Conservation (phyloP, 2,113 vertebrate species). For the Macquaria australasica region DNA sequence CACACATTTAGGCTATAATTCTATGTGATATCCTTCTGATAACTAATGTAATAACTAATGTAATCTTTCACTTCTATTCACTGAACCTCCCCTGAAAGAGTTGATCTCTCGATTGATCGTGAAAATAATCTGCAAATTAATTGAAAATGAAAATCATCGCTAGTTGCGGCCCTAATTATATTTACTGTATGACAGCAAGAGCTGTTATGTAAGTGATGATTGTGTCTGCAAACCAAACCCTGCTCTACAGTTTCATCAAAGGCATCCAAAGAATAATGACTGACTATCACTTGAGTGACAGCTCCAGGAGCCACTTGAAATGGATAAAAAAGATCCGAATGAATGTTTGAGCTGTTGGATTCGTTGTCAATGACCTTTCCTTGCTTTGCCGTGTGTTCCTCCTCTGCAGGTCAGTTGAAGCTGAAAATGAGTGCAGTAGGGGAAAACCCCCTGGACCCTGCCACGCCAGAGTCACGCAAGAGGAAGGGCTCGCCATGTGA, state of each 20-base stretch:
- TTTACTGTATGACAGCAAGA: background rate
- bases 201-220: background rate
- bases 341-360: background rate
- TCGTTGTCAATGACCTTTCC: background rate
- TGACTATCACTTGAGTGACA: background rate
- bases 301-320: background rate
- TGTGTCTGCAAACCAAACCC: background rate
- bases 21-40: no score
- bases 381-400: background rate
- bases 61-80: no score
- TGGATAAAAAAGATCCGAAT: background rate
- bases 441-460: constrained; percentile 92
- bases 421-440: constrained; percentile 95
- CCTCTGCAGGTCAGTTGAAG: constrained; percentile 87
- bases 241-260: background rate
- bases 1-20: no score
- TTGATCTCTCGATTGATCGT: no score
- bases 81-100: no score
- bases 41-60: no score
- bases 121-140: no score
- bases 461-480: constrained; percentile 91
- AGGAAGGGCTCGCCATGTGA: constrained; percentile 94
- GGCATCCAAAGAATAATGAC: background rate
- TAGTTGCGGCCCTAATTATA: no score
- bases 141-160: no score